phyloP scores from a whole-genome alignment of 1,140 invertebrate species.

The Ceratina japonica region DNA sequence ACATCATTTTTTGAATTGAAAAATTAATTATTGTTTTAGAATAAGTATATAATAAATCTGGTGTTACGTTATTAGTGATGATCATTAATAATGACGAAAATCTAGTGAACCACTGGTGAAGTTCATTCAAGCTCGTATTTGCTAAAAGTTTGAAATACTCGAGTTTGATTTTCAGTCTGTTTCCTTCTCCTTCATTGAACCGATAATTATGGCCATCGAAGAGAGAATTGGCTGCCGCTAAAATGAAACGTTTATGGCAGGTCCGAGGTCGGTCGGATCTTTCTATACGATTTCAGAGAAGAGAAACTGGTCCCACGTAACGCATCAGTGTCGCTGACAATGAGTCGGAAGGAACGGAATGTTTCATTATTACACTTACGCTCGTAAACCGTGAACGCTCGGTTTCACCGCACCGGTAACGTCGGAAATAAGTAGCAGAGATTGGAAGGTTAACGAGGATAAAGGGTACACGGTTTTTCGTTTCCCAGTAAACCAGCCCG shows the following conservation, averaged over 20 bases:
- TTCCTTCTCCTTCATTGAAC: neutral
- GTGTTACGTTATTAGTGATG: too few species aligned
- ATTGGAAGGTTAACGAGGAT: slow-evolving; percentile 52
- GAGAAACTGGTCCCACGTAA: neutral
- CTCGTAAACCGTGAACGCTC: slow-evolving; percentile 29
- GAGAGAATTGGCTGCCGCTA: neutral
- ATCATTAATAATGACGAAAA: too few species aligned
- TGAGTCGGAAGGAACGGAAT: slow-evolving; percentile 37
- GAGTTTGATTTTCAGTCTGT: too few species aligned
- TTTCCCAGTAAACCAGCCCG: neutral
- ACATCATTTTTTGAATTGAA: too few species aligned
- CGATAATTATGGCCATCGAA: neutral
- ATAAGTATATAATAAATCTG: too few species aligned
- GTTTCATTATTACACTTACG: slow-evolving; percentile 34
- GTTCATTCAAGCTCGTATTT: too few species aligned
- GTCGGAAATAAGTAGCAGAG: slow-evolving; percentile 20
- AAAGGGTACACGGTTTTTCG: neutral
- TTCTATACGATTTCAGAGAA: neutral
- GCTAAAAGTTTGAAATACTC: too few species aligned
- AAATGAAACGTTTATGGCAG: neutral
- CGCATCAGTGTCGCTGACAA: neutral
- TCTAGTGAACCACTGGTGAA: too few species aligned
- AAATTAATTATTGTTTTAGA: too few species aligned
- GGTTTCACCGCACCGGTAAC: neutral
- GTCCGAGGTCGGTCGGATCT: neutral